Conservation (phyloP, 30 jellyfish, hydroid and myxozoan genomes). For the Cassiopea andromeda region DNA sequence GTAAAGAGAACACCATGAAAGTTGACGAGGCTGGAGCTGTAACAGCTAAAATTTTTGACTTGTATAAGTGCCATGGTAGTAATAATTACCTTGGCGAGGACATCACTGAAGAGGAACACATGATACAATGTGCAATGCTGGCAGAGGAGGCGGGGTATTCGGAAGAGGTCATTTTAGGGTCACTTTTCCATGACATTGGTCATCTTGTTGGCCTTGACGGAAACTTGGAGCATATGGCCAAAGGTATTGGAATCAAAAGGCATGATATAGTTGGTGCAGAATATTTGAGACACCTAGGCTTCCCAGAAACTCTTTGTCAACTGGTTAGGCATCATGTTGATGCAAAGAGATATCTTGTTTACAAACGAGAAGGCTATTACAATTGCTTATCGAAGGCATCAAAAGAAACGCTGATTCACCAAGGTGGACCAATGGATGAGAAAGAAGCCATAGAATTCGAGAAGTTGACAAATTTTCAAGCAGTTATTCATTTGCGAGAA, state of each 20-base stretch:
- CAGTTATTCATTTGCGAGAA: slow-evolving; percentile 56
- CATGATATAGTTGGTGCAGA: slow-evolving; percentile 80
- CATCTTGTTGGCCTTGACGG: slow-evolving; percentile 72
- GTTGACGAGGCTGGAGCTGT: slow-evolving; percentile 35
- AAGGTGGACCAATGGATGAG: slow-evolving; percentile 77
- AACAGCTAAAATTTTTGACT: slow-evolving; percentile 32
- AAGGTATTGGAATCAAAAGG: slow-evolving; percentile 64
- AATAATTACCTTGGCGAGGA: slow-evolving; percentile 73
- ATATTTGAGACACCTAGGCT: slow-evolving; percentile 44
- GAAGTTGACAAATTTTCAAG: slow-evolving; percentile 52
- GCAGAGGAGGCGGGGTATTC: slow-evolving; percentile 76
- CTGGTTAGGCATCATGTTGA: slow-evolving; percentile 75
- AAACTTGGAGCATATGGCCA: slow-evolving; percentile 67
- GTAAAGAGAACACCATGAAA: slow-evolving; percentile 5
- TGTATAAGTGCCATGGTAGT: slow-evolving; percentile 56
- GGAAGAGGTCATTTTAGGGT: slow-evolving; percentile 72
- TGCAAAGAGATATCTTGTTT: slow-evolving; percentile 72
- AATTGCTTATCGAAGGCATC: slow-evolving; percentile 63
- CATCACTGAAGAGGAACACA: slow-evolving; percentile 66
- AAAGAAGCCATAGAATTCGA: slow-evolving; percentile 74
- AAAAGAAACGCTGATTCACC: slow-evolving; percentile 65
- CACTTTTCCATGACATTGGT: slow-evolving; percentile 79
- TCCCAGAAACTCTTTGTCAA: slow-evolving; percentile 69
- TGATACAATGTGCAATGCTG: slow-evolving; percentile 85
- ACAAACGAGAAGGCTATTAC: slow-evolving; percentile 47